Evolutionary conservation across 1,140 invertebrate species (phyloP), one percentile per base, ranked within the genome.

Genomic region (Eupristina koningsbergeri): DNA sequence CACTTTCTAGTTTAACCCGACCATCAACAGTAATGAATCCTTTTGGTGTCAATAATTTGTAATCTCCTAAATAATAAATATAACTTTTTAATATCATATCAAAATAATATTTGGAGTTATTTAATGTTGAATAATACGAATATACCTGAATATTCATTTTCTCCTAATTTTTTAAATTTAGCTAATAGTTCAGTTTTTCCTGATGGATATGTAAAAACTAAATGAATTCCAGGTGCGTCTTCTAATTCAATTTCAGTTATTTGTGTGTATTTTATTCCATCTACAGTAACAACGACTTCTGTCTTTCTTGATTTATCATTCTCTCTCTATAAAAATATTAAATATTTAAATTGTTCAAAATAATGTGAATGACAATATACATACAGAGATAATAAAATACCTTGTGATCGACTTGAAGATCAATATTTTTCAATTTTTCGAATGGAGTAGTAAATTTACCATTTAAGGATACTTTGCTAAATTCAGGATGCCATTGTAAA

Each of bases 1-100:
- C 90, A 64, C 91, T 94, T 15, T 92, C 91, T 0, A 95, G 88
- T 34, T 94, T 94, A 0, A 93, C 92, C 79, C 95, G 94, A 6
- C 92, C 85, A 58, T 92, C 92, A 3, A 92, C 87, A 75, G 83
- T 86, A 7, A 91, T 87, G 71, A 92, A 92, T 73, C 90, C 90
- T 80, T 90, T 87, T 0, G 91, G 90, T 69, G 90, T 90, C 15
- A 88, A 86, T 3, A 92, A 64, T 67, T 88, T 89, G 83, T 86
- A 90, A 61, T 90, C 89, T n/a, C 88, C 91, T 92, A 80, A 80
- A 84, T 79, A 74, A 58, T 71, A 50, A 47, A 81, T 22, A 76
- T 34, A 58, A 77, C 41, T 58, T 29, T 15, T 47, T 29, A 47
- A 22, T 3, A 29, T 50, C 8, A 9, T 50, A 45, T 47, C 26